Base-by-base conservation (phyloP, 2,888 invertebrate genomes). In the Dicycla oo region DNA sequence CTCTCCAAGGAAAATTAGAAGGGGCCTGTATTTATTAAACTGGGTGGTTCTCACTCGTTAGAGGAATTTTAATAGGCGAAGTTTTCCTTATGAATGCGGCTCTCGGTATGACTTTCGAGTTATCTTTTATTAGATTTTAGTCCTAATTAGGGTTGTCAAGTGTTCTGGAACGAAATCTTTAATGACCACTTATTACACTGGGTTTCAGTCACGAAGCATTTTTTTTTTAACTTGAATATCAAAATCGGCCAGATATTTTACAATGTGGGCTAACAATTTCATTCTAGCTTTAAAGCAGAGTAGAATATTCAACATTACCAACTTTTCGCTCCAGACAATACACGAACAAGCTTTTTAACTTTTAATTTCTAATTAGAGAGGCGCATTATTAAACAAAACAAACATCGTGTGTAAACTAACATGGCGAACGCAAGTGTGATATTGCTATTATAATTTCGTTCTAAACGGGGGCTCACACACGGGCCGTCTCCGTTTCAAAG, bases 61-160 rank as follows among this genome's bases (percentile, higher is more conserved):
- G 91, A 94, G 95, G 95, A 95, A 95, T 95, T 95, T 95, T 94
- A 95, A 96, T 95, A 90, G 92, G 86, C 75, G 87, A 96, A 96
- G 91, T 95, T 96, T 94, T 92, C 92, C 93, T 94, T 94, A 94
- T 95, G 94, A 95, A 96, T 95, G 93, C 92, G 92, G 93, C 90
- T 91, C 92, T 91, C 87, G 91, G 89, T 89, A 90, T 90, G 91
- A 92, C 89, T 93, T 93, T 91, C 90, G 84, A 94, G 93, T 95
- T 95, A 95, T 94, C 95, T 94, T 95, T 96, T 94, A 95, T 95
- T 93, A 93, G 91, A 91, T 91, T 93, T 93, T 90, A 92, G 92
- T 90, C 90, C 92, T 95, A 95, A 95, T 95, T 95, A 94, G 91
- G 92, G 91, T 90, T 93, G 92, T 94, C 91, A 89, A 92, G 92